These are phyloP conservation scores for Myotis vivesi DNA, from an alignment of 2,797 vertebrate species.

Conservation along the genomic window DNA sequence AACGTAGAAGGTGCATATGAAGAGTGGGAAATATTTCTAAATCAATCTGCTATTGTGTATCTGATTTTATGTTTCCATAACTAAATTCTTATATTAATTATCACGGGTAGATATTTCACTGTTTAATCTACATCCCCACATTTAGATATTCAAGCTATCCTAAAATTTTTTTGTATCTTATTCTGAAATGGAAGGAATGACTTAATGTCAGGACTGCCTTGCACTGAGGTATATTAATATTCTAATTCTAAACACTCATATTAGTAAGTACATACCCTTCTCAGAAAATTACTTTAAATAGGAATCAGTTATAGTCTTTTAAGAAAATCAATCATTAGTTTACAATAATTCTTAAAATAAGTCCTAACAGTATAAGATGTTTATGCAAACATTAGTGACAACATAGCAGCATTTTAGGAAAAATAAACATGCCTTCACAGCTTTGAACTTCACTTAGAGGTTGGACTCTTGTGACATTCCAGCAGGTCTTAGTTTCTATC, in stretches of 20 bases:
- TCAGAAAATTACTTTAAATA: neutral
- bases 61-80: neutral
- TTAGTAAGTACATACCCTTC: neutral
- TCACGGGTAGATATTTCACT: neutral
- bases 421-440: slow-evolving; percentile 90
- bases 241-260: neutral
- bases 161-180: neutral
- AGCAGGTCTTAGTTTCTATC: slow-evolving; percentile 90
- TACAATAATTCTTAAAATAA: slow-evolving; percentile 9
- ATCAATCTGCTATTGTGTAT: neutral
- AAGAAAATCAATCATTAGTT: neutral
- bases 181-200: slow-evolving; percentile 5
- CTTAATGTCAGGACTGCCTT: neutral
- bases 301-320: neutral
- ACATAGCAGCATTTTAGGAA: neutral
- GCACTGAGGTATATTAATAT: neutral
- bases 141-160: neutral
- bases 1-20: neutral
- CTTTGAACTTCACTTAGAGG: slow-evolving; percentile 90
- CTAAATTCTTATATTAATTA: neutral
- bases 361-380: neutral
- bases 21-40: neutral
- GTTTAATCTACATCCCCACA: neutral
- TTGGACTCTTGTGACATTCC: slow-evolving; percentile 92
- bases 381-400: neutral